A percentile compares a stretch with the other conserved stretches of the same genome.
These are phyloP conservation scores for Lathamus discolor DNA, from an alignment of 2,113 vertebrate genomes.

Conservation along the genomic window DNA sequence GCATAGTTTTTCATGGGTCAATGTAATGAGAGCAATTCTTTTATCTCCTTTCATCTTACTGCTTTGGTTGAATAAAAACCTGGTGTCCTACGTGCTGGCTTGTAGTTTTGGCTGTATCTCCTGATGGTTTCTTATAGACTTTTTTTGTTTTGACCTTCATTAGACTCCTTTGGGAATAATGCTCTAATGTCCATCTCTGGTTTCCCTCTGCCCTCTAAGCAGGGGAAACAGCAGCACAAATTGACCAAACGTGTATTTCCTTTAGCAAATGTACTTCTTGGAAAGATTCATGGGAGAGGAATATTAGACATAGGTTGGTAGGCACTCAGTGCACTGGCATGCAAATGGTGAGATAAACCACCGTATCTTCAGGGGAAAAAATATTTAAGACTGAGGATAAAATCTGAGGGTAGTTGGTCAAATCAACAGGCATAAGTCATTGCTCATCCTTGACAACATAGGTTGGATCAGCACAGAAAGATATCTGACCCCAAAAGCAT, in stretches of 20 bases:
- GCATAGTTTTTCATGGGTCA: not conserved
- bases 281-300: not conserved
- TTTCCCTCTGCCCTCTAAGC: not conserved
- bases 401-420: not conserved
- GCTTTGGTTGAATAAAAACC: not conserved
- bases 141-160: not conserved
- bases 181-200: rapidly evolving
- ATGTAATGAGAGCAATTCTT: not conserved
- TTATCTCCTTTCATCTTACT: not conserved
- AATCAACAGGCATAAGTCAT: not conserved
- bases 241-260: rapidly evolving
- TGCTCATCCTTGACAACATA: not conserved
- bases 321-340: not conserved
- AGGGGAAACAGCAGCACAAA: not conserved
- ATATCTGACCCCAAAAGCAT: rapidly evolving
- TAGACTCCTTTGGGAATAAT: not conserved
- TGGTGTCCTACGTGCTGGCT: not conserved
- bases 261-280: not conserved
- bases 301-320: not conserved
- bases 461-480: not conserved
- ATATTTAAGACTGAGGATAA: not conserved
- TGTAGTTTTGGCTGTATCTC: not conserved
- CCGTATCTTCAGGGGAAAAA: not conserved
- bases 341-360: not conserved
- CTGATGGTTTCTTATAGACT: not conserved